These are phyloP conservation scores for Archivesica marissinica DNA, from an alignment of 1,140 invertebrate genomes.

Conservation along the genomic window DNA sequence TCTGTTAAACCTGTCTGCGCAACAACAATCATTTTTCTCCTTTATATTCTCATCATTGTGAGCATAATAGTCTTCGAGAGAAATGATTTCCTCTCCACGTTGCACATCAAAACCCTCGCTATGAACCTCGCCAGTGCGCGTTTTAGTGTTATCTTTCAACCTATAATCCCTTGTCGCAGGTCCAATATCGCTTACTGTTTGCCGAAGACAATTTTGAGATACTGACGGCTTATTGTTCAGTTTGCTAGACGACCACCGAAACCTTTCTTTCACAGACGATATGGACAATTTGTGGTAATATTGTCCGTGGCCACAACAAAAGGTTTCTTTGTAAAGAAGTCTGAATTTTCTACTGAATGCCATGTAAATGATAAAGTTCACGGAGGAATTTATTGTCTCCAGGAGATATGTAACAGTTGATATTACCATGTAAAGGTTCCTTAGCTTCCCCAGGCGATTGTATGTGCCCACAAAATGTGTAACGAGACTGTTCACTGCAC, in stretches of 20 bases:
- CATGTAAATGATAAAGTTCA: constrained; percentile 81
- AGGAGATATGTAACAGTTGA: constrained; percentile 74
- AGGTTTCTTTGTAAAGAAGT: constrained; percentile 74
- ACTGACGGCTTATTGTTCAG: neutral
- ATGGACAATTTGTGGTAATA: constrained; percentile 46
- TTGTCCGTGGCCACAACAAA: constrained; percentile 69
- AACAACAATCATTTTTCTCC: neutral
- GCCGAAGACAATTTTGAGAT: neutral
- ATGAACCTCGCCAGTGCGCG: neutral
- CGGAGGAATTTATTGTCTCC: constrained; percentile 77
- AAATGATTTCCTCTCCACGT: neutral
- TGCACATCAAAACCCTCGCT: constrained; percentile 4
- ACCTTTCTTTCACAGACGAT: constrained; percentile 46
- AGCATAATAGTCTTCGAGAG: neutral
- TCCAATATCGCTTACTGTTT: constrained; percentile 44
- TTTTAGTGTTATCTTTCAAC: neutral
- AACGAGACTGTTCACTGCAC: constrained; percentile 74
- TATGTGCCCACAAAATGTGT: constrained; percentile 69
- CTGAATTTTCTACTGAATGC: constrained; percentile 76
- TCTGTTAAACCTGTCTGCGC: neutral
- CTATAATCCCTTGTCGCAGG: neutral
- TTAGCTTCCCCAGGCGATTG: constrained; percentile 63
- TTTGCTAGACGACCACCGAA: constrained; percentile 21
- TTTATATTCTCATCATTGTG: neutral
- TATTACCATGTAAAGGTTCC: constrained; percentile 71